Percentiles rank a stretch among this genome's conserved stretches.
phyloP scores from a whole-genome alignment of 2,113 vertebrate species.

The Gymnorhina tibicen region DNA sequence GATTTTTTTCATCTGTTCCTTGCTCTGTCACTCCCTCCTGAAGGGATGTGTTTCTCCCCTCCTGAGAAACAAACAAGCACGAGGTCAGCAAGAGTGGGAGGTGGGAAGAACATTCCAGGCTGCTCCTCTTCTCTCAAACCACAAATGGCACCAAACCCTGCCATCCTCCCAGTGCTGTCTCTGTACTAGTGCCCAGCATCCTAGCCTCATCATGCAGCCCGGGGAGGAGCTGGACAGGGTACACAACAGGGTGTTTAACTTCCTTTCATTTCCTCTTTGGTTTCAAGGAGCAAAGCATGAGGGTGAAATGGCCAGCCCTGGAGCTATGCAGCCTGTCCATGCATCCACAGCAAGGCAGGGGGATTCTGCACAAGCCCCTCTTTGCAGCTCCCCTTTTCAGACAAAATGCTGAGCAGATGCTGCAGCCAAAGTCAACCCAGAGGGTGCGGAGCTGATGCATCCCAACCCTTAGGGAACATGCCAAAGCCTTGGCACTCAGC shows the following conservation, averaged over 20 bases:
- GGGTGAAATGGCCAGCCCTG: neutral
- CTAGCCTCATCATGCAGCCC: neutral
- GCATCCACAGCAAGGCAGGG: neutral
- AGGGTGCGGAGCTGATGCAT: accelerated
- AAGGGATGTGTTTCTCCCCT: neutral
- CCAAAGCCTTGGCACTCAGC: neutral
- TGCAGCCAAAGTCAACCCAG: neutral
- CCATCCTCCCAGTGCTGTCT: neutral
- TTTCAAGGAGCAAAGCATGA: neutral
- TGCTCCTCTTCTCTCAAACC: neutral
- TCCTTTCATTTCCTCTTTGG: neutral
- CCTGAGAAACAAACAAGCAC: conserved; percentile 4
- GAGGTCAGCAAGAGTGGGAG: neutral
- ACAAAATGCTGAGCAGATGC: neutral
- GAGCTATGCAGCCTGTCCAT: neutral
- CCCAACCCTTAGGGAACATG: neutral
- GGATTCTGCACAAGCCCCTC: neutral
- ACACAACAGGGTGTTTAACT: neutral
- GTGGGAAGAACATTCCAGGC: neutral
- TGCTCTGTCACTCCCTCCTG: conserved; percentile 3
- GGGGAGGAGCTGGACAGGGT: neutral
- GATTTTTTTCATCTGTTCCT: neutral
- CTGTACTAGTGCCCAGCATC: neutral
- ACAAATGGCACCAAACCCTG: neutral
- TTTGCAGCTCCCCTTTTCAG: neutral